phyloP scores from a whole-genome alignment of 2,797 vertebrate species.

The Hoplostethus atlanticus region DNA sequence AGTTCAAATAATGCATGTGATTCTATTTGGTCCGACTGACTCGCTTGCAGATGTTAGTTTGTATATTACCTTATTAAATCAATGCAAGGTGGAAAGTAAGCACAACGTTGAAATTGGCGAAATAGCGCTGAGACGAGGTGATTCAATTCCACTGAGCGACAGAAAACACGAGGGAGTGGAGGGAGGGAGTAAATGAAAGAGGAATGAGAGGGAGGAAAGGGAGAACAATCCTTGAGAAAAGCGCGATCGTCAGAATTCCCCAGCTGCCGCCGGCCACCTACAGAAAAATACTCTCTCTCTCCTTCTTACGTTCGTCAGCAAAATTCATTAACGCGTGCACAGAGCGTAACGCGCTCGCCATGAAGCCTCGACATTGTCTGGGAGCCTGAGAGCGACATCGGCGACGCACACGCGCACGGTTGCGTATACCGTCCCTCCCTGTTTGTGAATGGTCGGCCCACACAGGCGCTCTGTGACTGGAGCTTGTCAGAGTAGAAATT shows the following conservation, averaged over 20 bases:
- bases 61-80: no score
- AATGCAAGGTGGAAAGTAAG: no score
- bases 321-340: slow-evolving; percentile 53
- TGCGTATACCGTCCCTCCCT: slow-evolving; percentile 43
- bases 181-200: slow-evolving; percentile 20
- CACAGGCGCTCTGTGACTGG: slow-evolving; percentile 53
- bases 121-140: no score
- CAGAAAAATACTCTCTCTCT: slow-evolving; percentile 42
- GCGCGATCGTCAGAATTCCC: slow-evolving; percentile 13
- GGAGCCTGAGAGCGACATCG: slow-evolving; percentile 37
- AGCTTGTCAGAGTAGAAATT: slow-evolving; percentile 43
- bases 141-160: neutral
- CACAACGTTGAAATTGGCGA: no score
- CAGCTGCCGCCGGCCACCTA: slow-evolving; percentile 44
- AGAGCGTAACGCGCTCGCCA: slow-evolving; percentile 47
- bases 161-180: neutral
- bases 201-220: slow-evolving; percentile 5
- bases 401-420: slow-evolving; percentile 32
- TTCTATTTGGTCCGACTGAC: no score
- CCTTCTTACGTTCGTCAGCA: slow-evolving; percentile 50
- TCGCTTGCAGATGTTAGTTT: no score
- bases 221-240: neutral
- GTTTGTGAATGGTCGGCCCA: slow-evolving; percentile 69
- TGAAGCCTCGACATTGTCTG: slow-evolving; percentile 35
- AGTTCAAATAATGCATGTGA: neutral